These are phyloP conservation scores for Hypomesus transpacificus DNA, from an alignment of 2,113 vertebrate genomes.

Conservation along the genomic window DNA sequence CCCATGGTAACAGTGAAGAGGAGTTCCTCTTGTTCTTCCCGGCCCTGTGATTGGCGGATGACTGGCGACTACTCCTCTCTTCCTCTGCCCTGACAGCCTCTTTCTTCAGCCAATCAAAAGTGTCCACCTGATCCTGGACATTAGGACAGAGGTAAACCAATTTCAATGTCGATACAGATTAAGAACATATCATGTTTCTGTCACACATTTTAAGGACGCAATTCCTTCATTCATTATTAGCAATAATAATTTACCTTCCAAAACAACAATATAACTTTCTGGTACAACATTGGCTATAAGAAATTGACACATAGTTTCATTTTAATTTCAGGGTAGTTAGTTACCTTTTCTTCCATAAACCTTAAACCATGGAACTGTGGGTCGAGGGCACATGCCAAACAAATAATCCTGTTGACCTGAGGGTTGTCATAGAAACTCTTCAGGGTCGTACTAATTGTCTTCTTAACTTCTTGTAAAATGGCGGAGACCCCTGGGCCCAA, in stretches of 20 bases:
- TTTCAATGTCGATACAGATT: not conserved
- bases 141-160: not conserved
- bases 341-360: conserved; percentile 68
- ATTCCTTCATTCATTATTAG: no score
- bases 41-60: not conserved
- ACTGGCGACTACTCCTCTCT: conserved; percentile 18
- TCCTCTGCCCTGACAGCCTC: conserved; percentile 60
- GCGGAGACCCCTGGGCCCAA: conserved; percentile 53
- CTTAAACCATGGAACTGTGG: conserved; percentile 73
- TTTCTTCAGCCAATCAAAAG: conserved; percentile 65
- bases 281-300: no score
- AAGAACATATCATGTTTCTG: no score
- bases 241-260: no score
- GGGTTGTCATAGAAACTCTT: conserved; percentile 55
- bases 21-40: conserved; percentile 46
- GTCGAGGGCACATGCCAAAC: conserved; percentile 71
- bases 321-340: no score
- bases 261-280: no score
- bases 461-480: conserved; percentile 62
- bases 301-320: no score
- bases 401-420: conserved; percentile 60
- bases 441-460: conserved; percentile 58
- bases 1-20: conserved; percentile 32
- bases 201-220: no score
- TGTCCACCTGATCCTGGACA: conserved; percentile 58